Evolutionary conservation across 2,888 invertebrate genomes (phyloP), one percentile per base, ranked within the genome.

Genomic region (Serripes groenlandicus): DNA sequence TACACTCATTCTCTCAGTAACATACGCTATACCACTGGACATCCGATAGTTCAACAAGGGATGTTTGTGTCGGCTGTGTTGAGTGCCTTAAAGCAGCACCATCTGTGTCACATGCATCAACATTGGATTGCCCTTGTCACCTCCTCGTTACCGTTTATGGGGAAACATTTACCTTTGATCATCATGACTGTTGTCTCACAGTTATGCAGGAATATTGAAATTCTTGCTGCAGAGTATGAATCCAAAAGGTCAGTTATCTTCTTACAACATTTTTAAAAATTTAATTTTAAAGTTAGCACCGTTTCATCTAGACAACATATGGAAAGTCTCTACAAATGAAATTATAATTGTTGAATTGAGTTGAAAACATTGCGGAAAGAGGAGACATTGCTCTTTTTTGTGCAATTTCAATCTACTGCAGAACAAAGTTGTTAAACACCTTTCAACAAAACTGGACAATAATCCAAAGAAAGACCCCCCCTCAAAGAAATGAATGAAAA

Each of bases 91-190:
- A 96, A 97, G 91, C 95, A 97, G 94, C 96, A 96, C 78, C 96
- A 96, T 81, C 95, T 97, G 94, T 96, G 96, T 66, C 96, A 97
- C 91, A 94, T 97, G 86, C 98, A 98, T 94, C 96, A 97, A 85
- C 97, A 97, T 91, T 98, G 98, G 97, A 96, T 97, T 42, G 96
- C 97, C 83, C 96, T 98, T 94, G 96, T 98, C 11, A 97, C 97
- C 0, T 96, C 97, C 32, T 96, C 97, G 74, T 95, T 98, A 54
- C 98, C 97, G 15, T 97, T 97, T 94, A 96, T 97, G 94, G 94
- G 96, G 56, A 96, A 96, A 62, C 97, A 97, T 15, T 95, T 98
- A 21, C 97, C 97, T 28, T 96, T 97, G 88, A 96, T 97, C 75
- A 96, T 97, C 0, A 96, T 97, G 66, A 96, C 96, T 87, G 97